phyloP scores from a whole-genome alignment of 2,113 vertebrate species.

The Myrmecophaga tridactyla region DNA sequence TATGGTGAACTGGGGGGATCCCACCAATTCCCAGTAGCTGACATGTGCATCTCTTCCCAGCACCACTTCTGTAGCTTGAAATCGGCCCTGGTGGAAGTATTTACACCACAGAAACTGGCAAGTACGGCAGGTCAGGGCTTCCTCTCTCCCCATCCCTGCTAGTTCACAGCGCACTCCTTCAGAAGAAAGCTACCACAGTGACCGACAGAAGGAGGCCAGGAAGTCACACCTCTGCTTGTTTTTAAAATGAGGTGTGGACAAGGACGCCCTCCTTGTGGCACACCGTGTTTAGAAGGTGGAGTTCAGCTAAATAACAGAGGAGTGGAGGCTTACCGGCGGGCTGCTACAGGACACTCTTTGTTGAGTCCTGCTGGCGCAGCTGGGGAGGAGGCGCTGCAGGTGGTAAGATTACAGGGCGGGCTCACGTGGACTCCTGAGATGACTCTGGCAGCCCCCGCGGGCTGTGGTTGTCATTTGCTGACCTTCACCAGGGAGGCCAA shows the following conservation, averaged over 20 bases:
- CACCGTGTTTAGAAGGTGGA: rapidly evolving
- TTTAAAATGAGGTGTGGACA: background rate
- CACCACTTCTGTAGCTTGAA: too few relatives aligned
- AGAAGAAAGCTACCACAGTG: background rate
- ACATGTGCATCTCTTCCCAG: background rate
- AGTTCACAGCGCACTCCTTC: background rate
- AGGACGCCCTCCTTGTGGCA: rapidly evolving
- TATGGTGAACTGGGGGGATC: background rate
- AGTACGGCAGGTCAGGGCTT: rapidly evolving
- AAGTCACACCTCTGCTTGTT: background rate
- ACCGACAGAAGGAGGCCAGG: background rate
- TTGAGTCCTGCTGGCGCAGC: background rate
- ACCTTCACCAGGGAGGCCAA: background rate
- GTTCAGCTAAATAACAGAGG: background rate
- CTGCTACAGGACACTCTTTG: background rate
- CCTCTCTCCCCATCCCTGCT: too few relatives aligned
- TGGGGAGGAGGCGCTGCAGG: background rate
- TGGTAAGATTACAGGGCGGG: background rate
- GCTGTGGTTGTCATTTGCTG: background rate
- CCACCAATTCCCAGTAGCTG: background rate
- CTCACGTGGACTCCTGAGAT: background rate
- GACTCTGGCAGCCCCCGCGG: background rate
- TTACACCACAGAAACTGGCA: background rate
- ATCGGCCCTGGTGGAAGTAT: background rate
- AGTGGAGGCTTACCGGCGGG: background rate